phyloP scores from a whole-genome alignment of 2,888 invertebrate genomes.

The Rhagonycha lutea region DNA sequence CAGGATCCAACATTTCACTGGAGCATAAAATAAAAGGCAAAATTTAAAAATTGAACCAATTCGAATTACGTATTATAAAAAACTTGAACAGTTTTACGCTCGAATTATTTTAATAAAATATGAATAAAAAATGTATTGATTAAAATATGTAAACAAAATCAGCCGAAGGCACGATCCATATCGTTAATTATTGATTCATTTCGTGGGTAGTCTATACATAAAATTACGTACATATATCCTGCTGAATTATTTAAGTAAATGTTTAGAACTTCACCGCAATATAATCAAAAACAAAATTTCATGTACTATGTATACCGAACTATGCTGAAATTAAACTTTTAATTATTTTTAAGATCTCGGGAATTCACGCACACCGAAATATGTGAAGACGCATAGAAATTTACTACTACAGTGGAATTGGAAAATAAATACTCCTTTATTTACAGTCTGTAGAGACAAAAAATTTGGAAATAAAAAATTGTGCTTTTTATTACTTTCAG shows the following conservation, averaged over 20 bases:
- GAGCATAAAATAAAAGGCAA: neutral
- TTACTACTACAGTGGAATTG: neutral
- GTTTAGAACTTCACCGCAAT: neutral
- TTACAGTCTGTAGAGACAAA: neutral
- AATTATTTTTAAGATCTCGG: neutral
- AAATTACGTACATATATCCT: neutral
- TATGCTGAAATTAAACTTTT: neutral
- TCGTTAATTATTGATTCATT: neutral
- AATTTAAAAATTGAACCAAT: neutral
- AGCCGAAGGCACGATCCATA: neutral
- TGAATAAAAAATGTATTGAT: neutral
- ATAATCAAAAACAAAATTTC: neutral
- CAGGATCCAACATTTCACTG: neutral
- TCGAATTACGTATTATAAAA: neutral
- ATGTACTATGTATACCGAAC: neutral
- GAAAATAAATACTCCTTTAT: neutral
- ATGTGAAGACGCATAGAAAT: neutral
- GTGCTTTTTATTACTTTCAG: neutral
- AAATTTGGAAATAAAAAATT: neutral
- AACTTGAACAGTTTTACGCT: neutral
- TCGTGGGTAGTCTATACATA: neutral
- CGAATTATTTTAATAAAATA: neutral
- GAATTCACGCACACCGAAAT: neutral
- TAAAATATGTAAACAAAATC: neutral
- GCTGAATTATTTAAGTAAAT: neutral